Evolutionary conservation across 2,113 vertebrate genomes (phyloP).

Genomic region (Alethe diademata): DNA sequence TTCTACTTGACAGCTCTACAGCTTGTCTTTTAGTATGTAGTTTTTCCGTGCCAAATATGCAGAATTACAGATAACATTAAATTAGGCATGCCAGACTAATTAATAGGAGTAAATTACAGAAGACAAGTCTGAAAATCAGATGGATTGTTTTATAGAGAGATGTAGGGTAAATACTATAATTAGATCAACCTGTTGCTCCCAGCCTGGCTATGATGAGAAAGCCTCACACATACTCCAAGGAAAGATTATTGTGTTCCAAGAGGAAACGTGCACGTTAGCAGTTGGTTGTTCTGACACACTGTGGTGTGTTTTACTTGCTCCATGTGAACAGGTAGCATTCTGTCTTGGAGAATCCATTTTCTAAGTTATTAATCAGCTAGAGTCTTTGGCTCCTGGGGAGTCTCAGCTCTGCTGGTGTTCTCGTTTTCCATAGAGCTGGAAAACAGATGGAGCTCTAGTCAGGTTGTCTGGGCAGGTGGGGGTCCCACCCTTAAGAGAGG

Average conservation of each 20-base stretch:
- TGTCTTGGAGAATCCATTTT: background rate
- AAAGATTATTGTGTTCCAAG: background rate
- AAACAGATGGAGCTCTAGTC: background rate
- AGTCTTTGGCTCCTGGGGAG: background rate
- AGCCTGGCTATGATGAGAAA: background rate
- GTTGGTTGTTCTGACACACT: background rate
- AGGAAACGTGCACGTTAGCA: background rate
- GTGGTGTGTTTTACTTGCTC: background rate
- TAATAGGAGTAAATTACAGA: background rate
- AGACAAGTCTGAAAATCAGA: background rate
- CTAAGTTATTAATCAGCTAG: constrained; percentile 6
- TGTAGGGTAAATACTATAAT: background rate
- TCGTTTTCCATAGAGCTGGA: background rate
- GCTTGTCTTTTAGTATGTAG: background rate
- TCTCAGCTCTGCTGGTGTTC: background rate
- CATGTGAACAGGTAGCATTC: background rate
- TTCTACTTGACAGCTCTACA: background rate
- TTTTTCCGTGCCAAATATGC: background rate
- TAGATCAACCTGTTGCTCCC: background rate
- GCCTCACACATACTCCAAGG: background rate
- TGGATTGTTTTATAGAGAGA: background rate
- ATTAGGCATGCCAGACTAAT: background rate
- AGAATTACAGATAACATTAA: background rate
- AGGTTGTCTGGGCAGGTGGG: background rate
- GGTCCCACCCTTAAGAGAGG: background rate